Conservation (phyloP, 2,888 invertebrate genomes). For the Galerucella pusilla region DNA sequence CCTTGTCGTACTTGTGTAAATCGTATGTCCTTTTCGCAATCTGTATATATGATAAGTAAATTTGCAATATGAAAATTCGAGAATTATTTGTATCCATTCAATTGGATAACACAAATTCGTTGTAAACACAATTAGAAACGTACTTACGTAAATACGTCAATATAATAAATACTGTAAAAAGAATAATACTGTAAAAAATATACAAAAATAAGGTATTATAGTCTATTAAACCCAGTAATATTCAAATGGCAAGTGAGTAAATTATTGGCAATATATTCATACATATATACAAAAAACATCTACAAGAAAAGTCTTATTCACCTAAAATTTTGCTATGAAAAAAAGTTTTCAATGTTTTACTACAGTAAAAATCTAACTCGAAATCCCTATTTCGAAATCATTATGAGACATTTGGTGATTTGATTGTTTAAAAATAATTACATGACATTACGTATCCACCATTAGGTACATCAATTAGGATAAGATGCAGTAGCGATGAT, state of each 20-base stretch:
- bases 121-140: slow-evolving; percentile 49
- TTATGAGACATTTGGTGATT: too few species aligned
- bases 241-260: slow-evolving; percentile 56
- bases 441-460: background rate
- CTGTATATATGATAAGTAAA: background rate
- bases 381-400: too few species aligned
- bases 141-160: slow-evolving; percentile 45
- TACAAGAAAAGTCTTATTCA: slow-evolving; percentile 45
- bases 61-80: slow-evolving; percentile 5
- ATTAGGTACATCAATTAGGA: background rate
- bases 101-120: slow-evolving; percentile 41
- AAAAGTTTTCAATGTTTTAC: background rate
- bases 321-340: slow-evolving; percentile 23
- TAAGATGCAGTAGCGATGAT: background rate
- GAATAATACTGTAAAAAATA: slow-evolving; percentile 59
- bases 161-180: slow-evolving; percentile 55
- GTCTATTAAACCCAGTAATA: slow-evolving; percentile 47
- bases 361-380: background rate
- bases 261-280: slow-evolving; percentile 56
- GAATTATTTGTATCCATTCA: slow-evolving; percentile 13
- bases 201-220: slow-evolving; percentile 55
- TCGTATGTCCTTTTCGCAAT: too few species aligned
- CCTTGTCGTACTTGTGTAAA: too few species aligned
- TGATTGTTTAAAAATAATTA: too few species aligned
- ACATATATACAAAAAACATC: slow-evolving; percentile 60